phyloP scores from a whole-genome alignment of 1,140 invertebrate genomes.

The Drosophila ficusphila region DNA sequence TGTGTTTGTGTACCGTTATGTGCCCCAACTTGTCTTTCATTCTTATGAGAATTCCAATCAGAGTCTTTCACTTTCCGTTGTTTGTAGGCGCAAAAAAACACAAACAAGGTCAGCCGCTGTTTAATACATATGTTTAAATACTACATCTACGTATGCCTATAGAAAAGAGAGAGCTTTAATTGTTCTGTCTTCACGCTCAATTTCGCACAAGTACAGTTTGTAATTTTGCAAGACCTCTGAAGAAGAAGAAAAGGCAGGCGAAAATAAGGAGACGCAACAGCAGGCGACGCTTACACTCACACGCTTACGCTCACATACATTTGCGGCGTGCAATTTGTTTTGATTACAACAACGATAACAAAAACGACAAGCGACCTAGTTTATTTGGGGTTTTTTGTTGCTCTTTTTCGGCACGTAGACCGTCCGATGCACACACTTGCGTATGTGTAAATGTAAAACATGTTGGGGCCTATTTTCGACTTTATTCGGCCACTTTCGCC shows the following conservation, averaged over 20 bases:
- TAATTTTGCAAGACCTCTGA: constrained; percentile 26
- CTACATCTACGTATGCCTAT: not conserved
- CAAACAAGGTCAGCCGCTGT: constrained; percentile 21
- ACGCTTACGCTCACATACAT: not conserved
- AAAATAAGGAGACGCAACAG: constrained; percentile 10
- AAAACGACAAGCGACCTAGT: constrained; percentile 29
- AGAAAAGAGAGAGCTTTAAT: not conserved
- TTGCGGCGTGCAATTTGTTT: constrained; percentile 29
- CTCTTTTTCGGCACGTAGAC: constrained; percentile 25
- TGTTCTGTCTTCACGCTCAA: constrained; percentile 17
- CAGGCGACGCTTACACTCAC: constrained; percentile 11
- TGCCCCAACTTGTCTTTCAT: constrained; percentile 68
- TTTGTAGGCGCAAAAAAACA: constrained; percentile 1
- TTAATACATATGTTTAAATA: not conserved
- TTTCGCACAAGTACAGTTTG: constrained; percentile 53
- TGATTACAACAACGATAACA: constrained; percentile 32
- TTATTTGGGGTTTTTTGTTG: constrained; percentile 23
- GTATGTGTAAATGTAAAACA: constrained; percentile 23
- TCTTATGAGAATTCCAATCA: constrained; percentile 81
- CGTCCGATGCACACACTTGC: constrained; percentile 6
- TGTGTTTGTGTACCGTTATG: constrained; percentile 49
- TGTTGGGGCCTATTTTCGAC: constrained; percentile 29
- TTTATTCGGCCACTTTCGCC: constrained; percentile 36
- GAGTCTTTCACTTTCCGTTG: constrained; percentile 77
- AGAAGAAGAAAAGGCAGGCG: not conserved